Conservation (phyloP, 1,140 invertebrate species). For the Proctacanthus coquilletti region DNA sequence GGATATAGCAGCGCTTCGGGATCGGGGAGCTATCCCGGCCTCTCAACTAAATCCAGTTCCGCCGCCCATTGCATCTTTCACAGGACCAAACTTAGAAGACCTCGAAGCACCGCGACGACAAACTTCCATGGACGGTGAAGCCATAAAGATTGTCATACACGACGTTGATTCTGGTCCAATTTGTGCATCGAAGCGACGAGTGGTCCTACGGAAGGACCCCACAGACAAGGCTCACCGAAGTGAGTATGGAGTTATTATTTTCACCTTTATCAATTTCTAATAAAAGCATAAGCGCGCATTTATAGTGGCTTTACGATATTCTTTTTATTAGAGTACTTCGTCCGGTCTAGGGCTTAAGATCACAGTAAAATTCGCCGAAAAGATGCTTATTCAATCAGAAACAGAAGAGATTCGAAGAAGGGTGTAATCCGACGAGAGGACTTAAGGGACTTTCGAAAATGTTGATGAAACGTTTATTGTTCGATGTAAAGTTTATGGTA, state of each 20-base stretch:
- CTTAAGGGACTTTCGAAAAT: too few relatives aligned
- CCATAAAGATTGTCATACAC: constrained; percentile 83
- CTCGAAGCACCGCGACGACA: constrained; percentile 48
- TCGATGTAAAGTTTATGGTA: too few relatives aligned
- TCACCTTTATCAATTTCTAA: background rate
- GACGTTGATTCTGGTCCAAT: constrained; percentile 63
- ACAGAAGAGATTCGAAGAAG: too few relatives aligned
- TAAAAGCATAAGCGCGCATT: too few relatives aligned
- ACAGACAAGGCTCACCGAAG: constrained; percentile 73
- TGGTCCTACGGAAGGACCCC: constrained; percentile 59
- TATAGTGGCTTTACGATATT: too few relatives aligned
- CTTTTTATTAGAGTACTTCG: too few relatives aligned
- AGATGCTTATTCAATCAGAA: too few relatives aligned
- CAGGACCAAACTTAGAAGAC: constrained; percentile 38
- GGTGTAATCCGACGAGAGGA: too few relatives aligned
- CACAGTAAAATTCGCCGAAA: too few relatives aligned
- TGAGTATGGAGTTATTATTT: constrained; percentile 34
- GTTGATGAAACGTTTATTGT: too few relatives aligned
- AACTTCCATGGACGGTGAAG: constrained; percentile 75
- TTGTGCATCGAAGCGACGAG: constrained; percentile 50
- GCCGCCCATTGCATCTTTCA: constrained; percentile 34
- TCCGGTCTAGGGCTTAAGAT: too few relatives aligned
- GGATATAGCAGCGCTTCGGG: constrained; percentile 53
- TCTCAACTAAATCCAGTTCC: constrained; percentile 35
- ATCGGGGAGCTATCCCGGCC: constrained; percentile 33